Evolutionary conservation across 2,888 invertebrate species (phyloP).

Genomic region (Theodoxus fluviatilis): DNA sequence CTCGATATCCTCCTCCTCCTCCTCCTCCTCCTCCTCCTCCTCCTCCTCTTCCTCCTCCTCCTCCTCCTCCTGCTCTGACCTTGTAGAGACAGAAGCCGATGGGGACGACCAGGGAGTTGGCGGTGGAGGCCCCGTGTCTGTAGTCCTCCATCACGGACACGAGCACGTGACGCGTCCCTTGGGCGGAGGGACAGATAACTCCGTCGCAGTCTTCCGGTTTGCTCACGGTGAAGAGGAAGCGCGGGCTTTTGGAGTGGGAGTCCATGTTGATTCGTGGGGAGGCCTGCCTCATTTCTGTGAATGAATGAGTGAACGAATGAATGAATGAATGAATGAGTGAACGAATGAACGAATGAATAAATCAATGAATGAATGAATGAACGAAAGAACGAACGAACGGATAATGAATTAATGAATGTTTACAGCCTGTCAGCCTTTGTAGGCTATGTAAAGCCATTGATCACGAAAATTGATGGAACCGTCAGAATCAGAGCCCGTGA

Average conservation of each 20-base stretch:
- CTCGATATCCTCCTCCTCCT: background rate
- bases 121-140: slow-evolving; percentile 48
- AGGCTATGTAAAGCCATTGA: too few species aligned
- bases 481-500: too few species aligned
- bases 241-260: slow-evolving; percentile 44
- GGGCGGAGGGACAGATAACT: slow-evolving; percentile 41
- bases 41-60: background rate
- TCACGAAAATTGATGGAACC: too few species aligned
- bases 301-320: too few species aligned
- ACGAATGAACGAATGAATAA: too few species aligned
- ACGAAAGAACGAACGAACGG: too few species aligned
- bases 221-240: slow-evolving; percentile 46
- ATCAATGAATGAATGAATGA: too few species aligned
- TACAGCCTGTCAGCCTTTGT: too few species aligned
- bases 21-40: background rate
- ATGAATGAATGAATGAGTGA: too few species aligned
- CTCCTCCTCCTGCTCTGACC: slow-evolving; percentile 35
- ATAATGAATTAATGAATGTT: too few species aligned
- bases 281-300: slow-evolving; percentile 40
- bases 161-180: slow-evolving; percentile 54
- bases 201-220: slow-evolving; percentile 47
- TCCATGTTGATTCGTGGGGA: slow-evolving; percentile 38
- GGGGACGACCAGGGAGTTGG: slow-evolving; percentile 49
- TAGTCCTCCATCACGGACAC: slow-evolving; percentile 60
- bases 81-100: slow-evolving; percentile 57